These are phyloP conservation scores for Heliconius eleuchia DNA, from an alignment of 1,140 invertebrate species.

Conservation along the genomic window DNA sequence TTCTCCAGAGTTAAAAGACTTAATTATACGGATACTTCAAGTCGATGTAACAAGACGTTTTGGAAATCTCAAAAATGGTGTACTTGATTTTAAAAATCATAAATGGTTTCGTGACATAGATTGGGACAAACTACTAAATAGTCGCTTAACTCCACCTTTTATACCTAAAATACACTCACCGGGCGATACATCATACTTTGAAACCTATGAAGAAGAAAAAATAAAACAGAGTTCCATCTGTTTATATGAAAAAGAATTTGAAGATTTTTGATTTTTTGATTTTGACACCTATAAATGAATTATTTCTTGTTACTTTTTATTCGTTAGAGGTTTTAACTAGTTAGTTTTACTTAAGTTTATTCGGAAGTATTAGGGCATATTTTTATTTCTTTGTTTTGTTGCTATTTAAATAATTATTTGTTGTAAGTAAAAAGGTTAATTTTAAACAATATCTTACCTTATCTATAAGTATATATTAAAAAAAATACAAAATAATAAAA, in stretches of 20 bases:
- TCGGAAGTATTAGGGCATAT: neutral
- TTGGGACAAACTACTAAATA: slow-evolving; percentile 93
- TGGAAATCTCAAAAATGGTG: slow-evolving; percentile 93
- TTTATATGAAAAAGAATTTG: slow-evolving; percentile 75
- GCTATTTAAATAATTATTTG: neutral
- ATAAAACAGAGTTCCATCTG: slow-evolving; percentile 69
- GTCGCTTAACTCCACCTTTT: slow-evolving; percentile 89
- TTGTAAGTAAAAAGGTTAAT: slow-evolving; percentile 15
- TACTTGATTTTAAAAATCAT: slow-evolving; percentile 85
- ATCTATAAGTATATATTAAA: slow-evolving; percentile 5
- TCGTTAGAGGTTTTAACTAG: neutral
- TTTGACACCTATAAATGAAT: neutral
- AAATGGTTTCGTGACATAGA: slow-evolving; percentile 88
- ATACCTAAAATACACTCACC: slow-evolving; percentile 86
- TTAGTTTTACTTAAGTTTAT: neutral
- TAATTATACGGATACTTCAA: slow-evolving; percentile 92
- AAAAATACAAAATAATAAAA: neutral
- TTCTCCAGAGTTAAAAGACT: slow-evolving; percentile 89
- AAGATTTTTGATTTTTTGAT: slow-evolving; percentile 64
- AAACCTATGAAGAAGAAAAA: slow-evolving; percentile 82
- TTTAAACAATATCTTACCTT: neutral
- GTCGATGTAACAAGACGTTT: slow-evolving; percentile 93
- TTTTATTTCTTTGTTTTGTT: neutral
- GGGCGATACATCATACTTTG: slow-evolving; percentile 92
- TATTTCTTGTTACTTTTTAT: neutral